Evolutionary conservation across 2,113 vertebrate species (phyloP).

Genomic region (Epinephelus lanceolatus): DNA sequence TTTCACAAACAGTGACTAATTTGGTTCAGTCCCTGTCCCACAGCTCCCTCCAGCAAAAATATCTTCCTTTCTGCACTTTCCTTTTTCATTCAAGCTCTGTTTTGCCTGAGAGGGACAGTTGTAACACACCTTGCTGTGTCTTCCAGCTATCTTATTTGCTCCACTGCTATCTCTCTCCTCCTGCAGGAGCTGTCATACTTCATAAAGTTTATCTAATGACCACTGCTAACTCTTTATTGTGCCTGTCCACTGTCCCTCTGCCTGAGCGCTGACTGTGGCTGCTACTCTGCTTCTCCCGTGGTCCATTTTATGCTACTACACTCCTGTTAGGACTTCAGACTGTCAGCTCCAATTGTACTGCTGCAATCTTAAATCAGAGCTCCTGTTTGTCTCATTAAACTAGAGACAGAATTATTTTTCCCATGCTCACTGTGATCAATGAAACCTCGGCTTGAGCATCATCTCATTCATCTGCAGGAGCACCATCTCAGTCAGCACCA

Average conservation of each 20-base stretch:
- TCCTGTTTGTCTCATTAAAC: constrained; percentile 6
- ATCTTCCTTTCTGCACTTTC: background rate
- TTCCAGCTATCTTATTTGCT: background rate
- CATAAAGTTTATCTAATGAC: constrained; percentile 22
- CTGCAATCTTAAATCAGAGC: background rate
- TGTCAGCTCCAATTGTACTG: constrained; percentile 9
- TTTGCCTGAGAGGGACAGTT: constrained; percentile 1
- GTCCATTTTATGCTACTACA: too few species aligned
- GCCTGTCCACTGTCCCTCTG: background rate
- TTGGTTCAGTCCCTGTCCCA: background rate
- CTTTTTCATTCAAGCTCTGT: background rate
- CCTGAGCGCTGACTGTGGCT: background rate
- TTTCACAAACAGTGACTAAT: constrained; percentile 9
- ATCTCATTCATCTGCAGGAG: constrained; percentile 37
- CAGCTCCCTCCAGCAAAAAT: constrained; percentile 16
- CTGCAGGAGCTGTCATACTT: constrained; percentile 15
- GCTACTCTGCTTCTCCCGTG: background rate
- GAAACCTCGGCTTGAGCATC: constrained; percentile 29
- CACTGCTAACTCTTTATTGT: constrained; percentile 2
- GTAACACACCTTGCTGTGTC: background rate
- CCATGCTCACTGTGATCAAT: constrained; percentile 10
- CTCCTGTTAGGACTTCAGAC: background rate
- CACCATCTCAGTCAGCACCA: constrained; percentile 6
- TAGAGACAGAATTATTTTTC: background rate
- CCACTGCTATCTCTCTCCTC: constrained; percentile 4